Conservation (phyloP, 2,888 invertebrate genomes). For the Lasioglossum leucozonium region DNA sequence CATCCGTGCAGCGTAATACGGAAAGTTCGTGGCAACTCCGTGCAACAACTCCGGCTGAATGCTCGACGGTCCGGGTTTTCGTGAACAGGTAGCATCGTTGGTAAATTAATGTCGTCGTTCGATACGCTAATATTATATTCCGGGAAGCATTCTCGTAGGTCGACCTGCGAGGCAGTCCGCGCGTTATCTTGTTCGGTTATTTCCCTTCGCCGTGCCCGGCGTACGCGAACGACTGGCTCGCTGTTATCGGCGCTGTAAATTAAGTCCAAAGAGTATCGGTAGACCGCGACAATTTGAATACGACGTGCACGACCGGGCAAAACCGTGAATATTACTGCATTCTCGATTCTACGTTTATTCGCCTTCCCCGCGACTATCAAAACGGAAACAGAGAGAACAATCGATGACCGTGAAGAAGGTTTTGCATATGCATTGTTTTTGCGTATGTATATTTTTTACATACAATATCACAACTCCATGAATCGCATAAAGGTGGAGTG, state of each 20-base stretch:
- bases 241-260: not conserved
- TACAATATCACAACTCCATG: not conserved
- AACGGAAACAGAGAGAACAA: not conserved
- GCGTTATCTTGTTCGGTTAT: not conserved
- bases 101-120: not conserved
- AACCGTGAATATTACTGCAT: not conserved
- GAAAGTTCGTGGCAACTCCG: not conserved
- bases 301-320: too few species aligned
- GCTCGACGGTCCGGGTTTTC: not conserved
- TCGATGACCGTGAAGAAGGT: not conserved
- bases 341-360: not conserved
- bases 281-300: not conserved
- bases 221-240: not conserved
- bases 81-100: not conserved
- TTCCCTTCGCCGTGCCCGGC: not conserved
- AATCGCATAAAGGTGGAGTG: not conserved
- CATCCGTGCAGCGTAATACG: not conserved
- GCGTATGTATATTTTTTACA: too few species aligned
- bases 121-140: slow-evolving; percentile 12
- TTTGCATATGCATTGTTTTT: too few species aligned
- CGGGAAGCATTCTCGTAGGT: not conserved
- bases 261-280: not conserved
- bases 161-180: not conserved
- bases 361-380: not conserved
- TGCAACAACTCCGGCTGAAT: not conserved